Percentiles rank a stretch among this genome's conserved stretches.
Conservation (phyloP, 1,140 invertebrate species). For the Drosophila melanogaster region DNA sequence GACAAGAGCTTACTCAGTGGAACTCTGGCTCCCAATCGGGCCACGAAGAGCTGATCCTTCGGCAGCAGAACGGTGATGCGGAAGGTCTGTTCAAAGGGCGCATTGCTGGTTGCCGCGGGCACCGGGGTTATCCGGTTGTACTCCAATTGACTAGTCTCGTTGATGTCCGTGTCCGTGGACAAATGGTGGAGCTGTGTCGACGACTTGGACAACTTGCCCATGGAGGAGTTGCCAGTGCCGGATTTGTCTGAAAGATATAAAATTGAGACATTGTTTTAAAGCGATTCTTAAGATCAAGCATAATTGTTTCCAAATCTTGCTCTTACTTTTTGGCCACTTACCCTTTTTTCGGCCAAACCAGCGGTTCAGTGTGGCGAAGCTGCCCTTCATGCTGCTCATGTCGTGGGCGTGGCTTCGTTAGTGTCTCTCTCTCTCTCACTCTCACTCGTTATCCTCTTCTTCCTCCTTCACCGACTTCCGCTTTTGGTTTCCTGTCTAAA, state of each 20-base stretch:
- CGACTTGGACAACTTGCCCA: conserved; percentile 81
- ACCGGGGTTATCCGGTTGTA: conserved; percentile 83
- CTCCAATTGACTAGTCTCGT: conserved; percentile 84
- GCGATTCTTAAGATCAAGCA: not conserved
- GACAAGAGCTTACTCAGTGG: conserved; percentile 88
- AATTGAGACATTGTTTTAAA: too few relatives aligned
- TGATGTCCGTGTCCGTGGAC: conserved; percentile 69
- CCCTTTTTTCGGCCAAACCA: conserved; percentile 84
- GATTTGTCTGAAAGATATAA: conserved; percentile 48
- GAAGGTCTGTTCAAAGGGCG: conserved; percentile 84
- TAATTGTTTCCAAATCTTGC: not conserved
- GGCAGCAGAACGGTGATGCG: conserved; percentile 90
- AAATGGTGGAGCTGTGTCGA: conserved; percentile 79
- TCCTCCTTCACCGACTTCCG: conserved; percentile 6
- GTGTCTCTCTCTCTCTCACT: conserved; percentile 4
- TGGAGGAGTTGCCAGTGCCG: conserved; percentile 49
- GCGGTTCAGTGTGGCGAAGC: conserved; percentile 83
- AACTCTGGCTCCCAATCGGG: conserved; percentile 86
- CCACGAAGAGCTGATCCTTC: conserved; percentile 90
- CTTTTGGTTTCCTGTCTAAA: conserved; percentile 19
- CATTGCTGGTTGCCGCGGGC: conserved; percentile 80
- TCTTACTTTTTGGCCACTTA: conserved; percentile 28
- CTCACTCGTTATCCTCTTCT: conserved; percentile 9
- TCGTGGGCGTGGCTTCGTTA: conserved; percentile 54
- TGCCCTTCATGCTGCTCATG: conserved; percentile 83